Conservation (phyloP, 2,797 vertebrate species). For the Neopelma chrysocephalum region DNA sequence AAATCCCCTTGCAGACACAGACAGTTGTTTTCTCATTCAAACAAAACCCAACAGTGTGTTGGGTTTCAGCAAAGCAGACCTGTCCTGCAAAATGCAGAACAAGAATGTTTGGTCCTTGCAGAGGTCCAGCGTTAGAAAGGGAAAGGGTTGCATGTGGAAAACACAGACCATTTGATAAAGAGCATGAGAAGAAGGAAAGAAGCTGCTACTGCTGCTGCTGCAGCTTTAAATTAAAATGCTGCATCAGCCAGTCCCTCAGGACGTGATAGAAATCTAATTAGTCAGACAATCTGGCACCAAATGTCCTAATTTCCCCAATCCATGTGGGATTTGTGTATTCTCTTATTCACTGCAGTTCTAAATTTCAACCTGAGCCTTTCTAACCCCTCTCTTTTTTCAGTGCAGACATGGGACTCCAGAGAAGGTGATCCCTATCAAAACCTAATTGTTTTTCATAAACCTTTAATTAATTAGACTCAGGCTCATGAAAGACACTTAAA, state of each 20-base stretch:
- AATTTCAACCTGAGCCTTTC: slow-evolving; percentile 55
- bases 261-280: slow-evolving; percentile 71
- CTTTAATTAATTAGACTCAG: slow-evolving; percentile 52
- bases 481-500: slow-evolving; percentile 41
- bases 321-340: slow-evolving; percentile 64
- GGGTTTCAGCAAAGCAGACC: neutral
- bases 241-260: slow-evolving; percentile 59
- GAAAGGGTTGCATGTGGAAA: neutral
- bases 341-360: slow-evolving; percentile 55
- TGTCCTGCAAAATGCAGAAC: fast-evolving
- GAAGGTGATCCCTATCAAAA: slow-evolving; percentile 46
- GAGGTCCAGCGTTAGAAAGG: neutral
- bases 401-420: neutral
- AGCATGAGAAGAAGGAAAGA: neutral
- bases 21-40: neutral
- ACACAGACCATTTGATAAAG: neutral
- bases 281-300: slow-evolving; percentile 69
- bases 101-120: neutral
- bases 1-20: neutral
- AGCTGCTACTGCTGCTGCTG: neutral
- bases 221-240: slow-evolving; percentile 57
- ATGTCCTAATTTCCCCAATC: slow-evolving; percentile 64
- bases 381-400: slow-evolving; percentile 37
- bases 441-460: slow-evolving; percentile 56
- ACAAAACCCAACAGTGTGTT: neutral